Base-by-base conservation (phyloP, 2,888 invertebrate genomes). In the Amblyjoppa proteus region DNA sequence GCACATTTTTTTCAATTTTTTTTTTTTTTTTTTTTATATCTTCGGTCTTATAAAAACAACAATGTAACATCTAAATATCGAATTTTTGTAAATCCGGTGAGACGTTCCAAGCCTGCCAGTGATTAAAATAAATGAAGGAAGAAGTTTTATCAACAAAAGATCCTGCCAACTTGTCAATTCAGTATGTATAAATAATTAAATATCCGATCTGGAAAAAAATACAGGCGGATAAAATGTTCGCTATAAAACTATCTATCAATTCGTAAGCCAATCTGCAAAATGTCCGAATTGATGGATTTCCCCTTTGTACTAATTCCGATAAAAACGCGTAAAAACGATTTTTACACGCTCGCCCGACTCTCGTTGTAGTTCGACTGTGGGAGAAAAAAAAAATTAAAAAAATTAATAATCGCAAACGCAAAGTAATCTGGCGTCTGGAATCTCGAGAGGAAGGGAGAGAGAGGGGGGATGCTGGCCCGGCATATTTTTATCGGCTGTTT, bases 401-500 rank as follows among this genome's bases (percentile, higher is more conserved):
- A 73, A 84, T 84, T 73, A 85, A 85, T 80, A 83, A 85, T 73
- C 79, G 85, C 80, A 80, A 73, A 76, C 68, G 82, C 82, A 61
- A 69, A 83, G 85, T 76, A 85, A 80, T 85, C 82, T 85, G 51
- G 69, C 58, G 80, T 68, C 76, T 80, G 28, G 73, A 64, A 85
- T 85, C 83, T 85, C 76, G 58, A 79, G 83, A 71, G 81, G 56
- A 61, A 66, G 49, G 25, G 38, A 38, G 38, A 66, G 49, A 31
- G 38, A 38, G 38, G 58, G 68, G 45, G 51, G 73, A 68, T 81
- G 84, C 85, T 85, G 82, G 68, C 58, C 56, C 28, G 76, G 80
- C 85, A 85, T 77, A 83, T 85, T 85, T 85, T 85, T 82, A 85
- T 85, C 82, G 76, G 68, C 68, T 66, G 56, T 68, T 76, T 81